phyloP scores from a whole-genome alignment of 2,888 invertebrate genomes.

The Orgyia antiqua region DNA sequence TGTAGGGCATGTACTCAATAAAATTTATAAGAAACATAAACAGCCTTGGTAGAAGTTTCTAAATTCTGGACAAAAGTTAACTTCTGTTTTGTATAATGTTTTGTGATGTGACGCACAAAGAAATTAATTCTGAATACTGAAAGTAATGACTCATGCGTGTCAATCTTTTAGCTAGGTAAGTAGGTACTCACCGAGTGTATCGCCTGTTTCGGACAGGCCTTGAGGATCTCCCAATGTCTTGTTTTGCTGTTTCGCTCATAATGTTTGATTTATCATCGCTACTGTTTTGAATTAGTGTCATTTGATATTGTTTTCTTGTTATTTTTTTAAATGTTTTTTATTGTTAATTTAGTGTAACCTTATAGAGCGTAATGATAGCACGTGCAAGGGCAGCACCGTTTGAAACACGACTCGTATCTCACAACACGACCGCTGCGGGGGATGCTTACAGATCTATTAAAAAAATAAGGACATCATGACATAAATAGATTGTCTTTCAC shows the following conservation, averaged over 20 bases:
- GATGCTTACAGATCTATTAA: conserved; percentile 75
- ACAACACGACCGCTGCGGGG: conserved; percentile 67
- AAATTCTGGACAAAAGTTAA: no score
- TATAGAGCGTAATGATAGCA: conserved; percentile 37
- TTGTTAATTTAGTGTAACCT: conserved; percentile 17
- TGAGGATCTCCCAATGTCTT: conserved; percentile 70
- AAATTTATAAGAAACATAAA: no score
- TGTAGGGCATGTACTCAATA: no score
- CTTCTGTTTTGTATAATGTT: no score
- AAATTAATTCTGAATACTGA: conserved; percentile 52
- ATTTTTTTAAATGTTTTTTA: conserved; percentile 12
- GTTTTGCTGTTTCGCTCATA: conserved; percentile 60
- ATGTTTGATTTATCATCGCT: conserved; percentile 38
- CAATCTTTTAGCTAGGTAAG: conserved; percentile 25
- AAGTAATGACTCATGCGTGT: conserved; percentile 58
- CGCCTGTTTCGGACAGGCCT: conserved; percentile 84
- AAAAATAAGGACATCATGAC: conserved; percentile 76
- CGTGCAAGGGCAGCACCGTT: conserved; percentile 66
- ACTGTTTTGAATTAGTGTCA: conserved; percentile 60
- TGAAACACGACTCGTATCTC: conserved; percentile 64
- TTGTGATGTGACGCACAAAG: conserved; percentile 63
- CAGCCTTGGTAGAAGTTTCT: no score
- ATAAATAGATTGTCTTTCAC: conserved; percentile 71
- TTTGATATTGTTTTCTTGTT: conserved; percentile 39
- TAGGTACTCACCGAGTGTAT: conserved; percentile 81